A percentile compares a stretch with the other conserved stretches of the same genome.
Evolutionary conservation across 2,113 vertebrate genomes (phyloP).

Genomic region (Arvicanthis niloticus): DNA sequence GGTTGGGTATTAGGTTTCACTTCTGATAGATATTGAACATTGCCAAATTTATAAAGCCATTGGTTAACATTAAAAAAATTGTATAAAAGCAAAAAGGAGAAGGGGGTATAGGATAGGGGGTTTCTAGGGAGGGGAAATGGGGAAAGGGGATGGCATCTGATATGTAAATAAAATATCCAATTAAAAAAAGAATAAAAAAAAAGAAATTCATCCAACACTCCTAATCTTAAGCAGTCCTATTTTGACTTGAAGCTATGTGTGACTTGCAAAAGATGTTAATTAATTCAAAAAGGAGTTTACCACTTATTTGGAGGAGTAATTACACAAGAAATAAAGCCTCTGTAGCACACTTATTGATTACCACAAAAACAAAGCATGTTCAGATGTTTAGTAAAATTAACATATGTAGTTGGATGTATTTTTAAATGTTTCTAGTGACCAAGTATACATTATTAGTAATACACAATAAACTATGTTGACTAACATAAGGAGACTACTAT

Average conservation of each 20-base stretch:
- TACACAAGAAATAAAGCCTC: not conserved
- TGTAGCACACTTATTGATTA: not conserved
- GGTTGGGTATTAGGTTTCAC: no score
- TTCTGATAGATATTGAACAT: no score
- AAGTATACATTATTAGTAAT: not conserved
- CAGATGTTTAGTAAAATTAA: constrained; percentile 25
- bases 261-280: not conserved
- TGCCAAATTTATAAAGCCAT: no score
- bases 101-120: no score
- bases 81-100: no score
- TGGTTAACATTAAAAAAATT: no score
- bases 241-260: not conserved
- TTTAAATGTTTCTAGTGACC: constrained; percentile 42
- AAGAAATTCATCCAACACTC: not conserved
- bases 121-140: no score
- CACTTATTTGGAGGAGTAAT: not conserved
- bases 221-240: not conserved
- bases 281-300: not conserved
- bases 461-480: constrained; percentile 20
- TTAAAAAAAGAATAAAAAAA: no score
- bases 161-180: no score
- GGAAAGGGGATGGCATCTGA: no score
- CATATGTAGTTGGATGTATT: not conserved
- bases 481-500: not conserved
- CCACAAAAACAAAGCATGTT: not conserved